Evolutionary conservation across 2,888 invertebrate genomes (phyloP).

Genomic region (Leptinotarsa rubiginosa): DNA sequence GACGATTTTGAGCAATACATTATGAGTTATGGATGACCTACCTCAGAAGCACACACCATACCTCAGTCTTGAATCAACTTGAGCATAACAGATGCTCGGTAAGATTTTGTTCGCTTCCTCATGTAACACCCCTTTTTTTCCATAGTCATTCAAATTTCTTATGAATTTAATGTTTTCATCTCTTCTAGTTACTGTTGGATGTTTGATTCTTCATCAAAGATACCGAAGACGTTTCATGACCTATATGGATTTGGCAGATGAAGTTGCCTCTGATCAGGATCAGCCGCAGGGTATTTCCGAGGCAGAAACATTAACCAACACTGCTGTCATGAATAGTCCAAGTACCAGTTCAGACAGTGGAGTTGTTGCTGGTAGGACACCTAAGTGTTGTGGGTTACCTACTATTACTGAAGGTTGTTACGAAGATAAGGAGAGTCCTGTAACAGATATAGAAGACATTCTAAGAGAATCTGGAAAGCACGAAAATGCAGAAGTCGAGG

Average conservation of each 20-base stretch:
- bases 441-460: conserved; percentile 77
- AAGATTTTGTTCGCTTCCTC: no score
- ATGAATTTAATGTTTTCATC: conserved; percentile 48
- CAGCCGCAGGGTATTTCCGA: conserved; percentile 52
- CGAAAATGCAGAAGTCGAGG: conserved; percentile 35
- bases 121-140: no score
- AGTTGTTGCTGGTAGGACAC: conserved; percentile 27
- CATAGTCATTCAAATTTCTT: conserved; percentile 25
- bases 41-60: no score
- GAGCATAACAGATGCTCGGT: no score
- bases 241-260: conserved; percentile 73
- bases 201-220: conserved; percentile 85
- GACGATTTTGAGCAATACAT: no score
- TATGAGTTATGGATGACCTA: no score
- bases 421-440: conserved; percentile 63
- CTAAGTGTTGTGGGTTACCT: conserved; percentile 58
- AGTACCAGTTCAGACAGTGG: conserved; percentile 48
- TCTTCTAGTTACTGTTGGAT: conserved; percentile 78
- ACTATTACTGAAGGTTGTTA: conserved; percentile 67
- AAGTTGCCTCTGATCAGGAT: conserved; percentile 65
- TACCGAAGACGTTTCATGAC: conserved; percentile 79
- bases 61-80: no score
- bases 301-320: conserved; percentile 43
- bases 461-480: conserved; percentile 35
- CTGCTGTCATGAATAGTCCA: conserved; percentile 42